Evolutionary conservation across 92 coral and sea anemone species (phyloP).

Genomic region (Palythoa caribaeorum): DNA sequence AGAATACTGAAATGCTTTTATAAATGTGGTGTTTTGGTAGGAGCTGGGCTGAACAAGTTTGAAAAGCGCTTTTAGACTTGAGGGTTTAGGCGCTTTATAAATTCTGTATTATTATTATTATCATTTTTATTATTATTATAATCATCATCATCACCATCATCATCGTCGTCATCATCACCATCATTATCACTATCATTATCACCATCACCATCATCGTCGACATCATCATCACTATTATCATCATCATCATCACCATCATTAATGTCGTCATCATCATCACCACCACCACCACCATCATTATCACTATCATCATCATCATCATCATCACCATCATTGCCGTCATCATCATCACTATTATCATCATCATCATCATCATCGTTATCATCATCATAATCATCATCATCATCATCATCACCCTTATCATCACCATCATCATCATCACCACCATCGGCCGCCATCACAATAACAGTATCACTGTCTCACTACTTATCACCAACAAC

Average conservation of each 20-base stretch:
- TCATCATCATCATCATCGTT: too few species aligned
- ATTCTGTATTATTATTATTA: too few species aligned
- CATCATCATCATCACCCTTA: too few species aligned
- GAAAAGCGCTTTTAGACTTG: too few species aligned
- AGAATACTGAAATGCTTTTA: neutral
- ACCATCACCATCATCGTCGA: neutral
- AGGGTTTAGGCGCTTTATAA: too few species aligned
- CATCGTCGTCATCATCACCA: neutral
- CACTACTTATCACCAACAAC: neutral
- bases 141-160: too few species aligned
- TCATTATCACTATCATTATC: neutral
- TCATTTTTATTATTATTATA: too few species aligned
- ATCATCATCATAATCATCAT: too few species aligned
- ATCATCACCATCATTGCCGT: neutral
- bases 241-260: neutral
- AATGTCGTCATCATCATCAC: neutral
- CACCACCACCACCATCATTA: neutral
- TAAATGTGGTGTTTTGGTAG: too few species aligned
- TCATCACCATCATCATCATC: neutral
- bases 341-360: neutral
- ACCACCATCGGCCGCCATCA: too few species aligned
- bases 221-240: neutral
- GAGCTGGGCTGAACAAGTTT: too few species aligned
- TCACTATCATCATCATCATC: neutral
- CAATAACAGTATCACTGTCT: neutral